These are phyloP conservation scores for Setipinna tenuifilis DNA, from an alignment of 2,797 vertebrate genomes.

Conservation along the genomic window DNA sequence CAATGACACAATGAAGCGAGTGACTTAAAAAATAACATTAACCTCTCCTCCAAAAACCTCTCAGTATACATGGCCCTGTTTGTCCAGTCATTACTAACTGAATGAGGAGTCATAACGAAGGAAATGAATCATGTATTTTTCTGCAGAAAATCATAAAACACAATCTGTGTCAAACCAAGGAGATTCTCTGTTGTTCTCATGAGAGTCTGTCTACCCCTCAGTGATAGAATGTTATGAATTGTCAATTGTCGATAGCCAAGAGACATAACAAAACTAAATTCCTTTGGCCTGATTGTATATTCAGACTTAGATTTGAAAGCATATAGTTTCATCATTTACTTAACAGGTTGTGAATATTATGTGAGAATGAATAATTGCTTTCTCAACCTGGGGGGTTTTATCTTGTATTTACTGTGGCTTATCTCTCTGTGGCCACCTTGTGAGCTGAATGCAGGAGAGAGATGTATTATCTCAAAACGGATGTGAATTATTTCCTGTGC, in stretches of 20 bases:
- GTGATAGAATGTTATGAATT: not conserved
- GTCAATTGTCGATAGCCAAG: not conserved
- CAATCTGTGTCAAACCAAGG: not conserved
- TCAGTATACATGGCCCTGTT: not conserved
- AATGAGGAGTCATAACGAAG: not conserved
- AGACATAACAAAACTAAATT: not conserved
- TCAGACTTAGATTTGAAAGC: constrained; percentile 9
- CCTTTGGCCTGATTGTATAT: not conserved
- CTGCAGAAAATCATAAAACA: not conserved
- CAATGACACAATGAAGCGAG: constrained; percentile 7
- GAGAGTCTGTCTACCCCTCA: not conserved
- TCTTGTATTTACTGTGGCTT: constrained; percentile 15
- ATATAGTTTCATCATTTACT: constrained; percentile 1
- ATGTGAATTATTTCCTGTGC: constrained; percentile 12
- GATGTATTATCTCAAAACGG: constrained; percentile 18
- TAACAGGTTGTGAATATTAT: constrained; percentile 12
- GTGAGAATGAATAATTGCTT: constrained; percentile 11
- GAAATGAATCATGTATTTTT: not conserved
- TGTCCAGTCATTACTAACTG: not conserved
- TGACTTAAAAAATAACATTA: not conserved
- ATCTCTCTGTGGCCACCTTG: constrained; percentile 14
- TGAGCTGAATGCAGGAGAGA: constrained; percentile 12
- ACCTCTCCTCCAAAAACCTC: not conserved
- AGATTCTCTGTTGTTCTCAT: not conserved
- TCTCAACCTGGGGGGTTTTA: constrained; percentile 20